Percentiles rank a stretch among this genome's conserved stretches.
Conservation (phyloP, 2,797 vertebrate genomes). For the Podarcis lilfordi region DNA sequence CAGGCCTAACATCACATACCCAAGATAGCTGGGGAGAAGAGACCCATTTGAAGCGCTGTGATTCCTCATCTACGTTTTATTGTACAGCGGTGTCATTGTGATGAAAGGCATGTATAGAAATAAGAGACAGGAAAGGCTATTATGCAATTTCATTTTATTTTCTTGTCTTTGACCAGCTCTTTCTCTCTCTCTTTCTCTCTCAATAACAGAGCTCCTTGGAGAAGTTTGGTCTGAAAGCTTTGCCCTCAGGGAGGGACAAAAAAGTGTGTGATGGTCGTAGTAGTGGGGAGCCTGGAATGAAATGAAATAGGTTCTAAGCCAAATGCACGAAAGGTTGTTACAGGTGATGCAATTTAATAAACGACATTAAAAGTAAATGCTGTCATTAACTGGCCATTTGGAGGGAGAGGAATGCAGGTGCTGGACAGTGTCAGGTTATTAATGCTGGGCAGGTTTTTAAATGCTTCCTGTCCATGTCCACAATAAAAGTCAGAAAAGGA, state of each 20-base stretch:
- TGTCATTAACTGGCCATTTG: constrained; percentile 63
- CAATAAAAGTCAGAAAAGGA: constrained; percentile 52
- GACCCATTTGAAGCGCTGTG: constrained; percentile 32
- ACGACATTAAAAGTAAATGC: constrained; percentile 52
- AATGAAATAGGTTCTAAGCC: constrained; percentile 47
- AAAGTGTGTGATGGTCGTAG: too few relatives aligned
- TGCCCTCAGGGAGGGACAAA: constrained; percentile 42
- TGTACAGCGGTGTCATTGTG: constrained; percentile 56
- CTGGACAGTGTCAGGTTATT: constrained; percentile 41
- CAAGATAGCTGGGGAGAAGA: constrained; percentile 33
- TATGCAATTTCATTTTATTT: constrained; percentile 19
- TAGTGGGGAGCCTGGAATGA: constrained; percentile 41
- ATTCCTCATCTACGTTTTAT: constrained; percentile 59
- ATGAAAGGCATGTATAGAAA: constrained; percentile 65
- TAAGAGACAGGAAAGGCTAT: constrained; percentile 55
- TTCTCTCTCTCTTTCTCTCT: constrained; percentile 29
- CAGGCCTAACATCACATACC: constrained; percentile 49
- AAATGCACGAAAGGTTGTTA: constrained; percentile 46
- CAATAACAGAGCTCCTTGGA: constrained; percentile 43
- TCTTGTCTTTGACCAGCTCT: constrained; percentile 42
- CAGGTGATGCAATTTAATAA: constrained; percentile 51
- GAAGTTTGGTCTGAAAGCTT: constrained; percentile 42
- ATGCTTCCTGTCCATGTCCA: constrained; percentile 51
- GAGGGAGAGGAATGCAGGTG: neutral
- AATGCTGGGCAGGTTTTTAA: constrained; percentile 56